Percentiles rank a stretch among this genome's conserved stretches.
These are phyloP conservation scores for Danio albolineatus DNA, from an alignment of 2,797 vertebrate genomes.

Conservation along the genomic window DNA sequence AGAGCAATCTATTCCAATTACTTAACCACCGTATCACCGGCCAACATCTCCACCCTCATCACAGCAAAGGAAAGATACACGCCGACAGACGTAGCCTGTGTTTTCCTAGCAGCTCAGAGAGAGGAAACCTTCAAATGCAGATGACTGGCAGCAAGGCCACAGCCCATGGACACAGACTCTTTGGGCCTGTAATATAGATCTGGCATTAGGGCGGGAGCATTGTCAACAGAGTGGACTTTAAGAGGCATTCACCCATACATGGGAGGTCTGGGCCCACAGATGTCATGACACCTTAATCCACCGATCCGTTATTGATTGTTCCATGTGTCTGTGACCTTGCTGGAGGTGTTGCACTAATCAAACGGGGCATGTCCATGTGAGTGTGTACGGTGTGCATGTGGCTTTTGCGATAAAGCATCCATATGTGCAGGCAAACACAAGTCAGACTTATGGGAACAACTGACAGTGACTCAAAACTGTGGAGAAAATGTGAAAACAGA, in stretches of 20 bases:
- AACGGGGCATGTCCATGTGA: constrained; percentile 64
- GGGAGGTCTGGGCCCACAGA: constrained; percentile 71
- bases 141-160: constrained; percentile 49
- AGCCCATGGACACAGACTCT: constrained; percentile 34
- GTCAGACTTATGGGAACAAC: constrained; percentile 25
- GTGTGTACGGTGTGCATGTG: constrained; percentile 36
- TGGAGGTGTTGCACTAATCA: constrained; percentile 75
- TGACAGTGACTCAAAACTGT: constrained; percentile 10
- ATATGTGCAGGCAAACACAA: constrained; percentile 42
- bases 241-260: constrained; percentile 69
- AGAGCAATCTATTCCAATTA: constrained; percentile 64
- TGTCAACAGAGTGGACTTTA: constrained; percentile 61
- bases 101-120: constrained; percentile 28
- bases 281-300: constrained; percentile 79
- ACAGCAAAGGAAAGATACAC: constrained; percentile 43
- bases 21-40: constrained; percentile 56
- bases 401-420: constrained; percentile 49
- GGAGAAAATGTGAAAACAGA: background rate
- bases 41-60: constrained; percentile 52
- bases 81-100: constrained; percentile 42
- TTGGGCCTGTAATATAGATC: constrained; percentile 54
- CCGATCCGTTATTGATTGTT: constrained; percentile 79
- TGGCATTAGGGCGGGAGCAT: constrained; percentile 49
- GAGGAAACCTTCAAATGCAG: constrained; percentile 40
- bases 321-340: constrained; percentile 76